These are phyloP conservation scores for Urocitellus parryii DNA, from an alignment of 2,113 vertebrate genomes.

Conservation along the genomic window DNA sequence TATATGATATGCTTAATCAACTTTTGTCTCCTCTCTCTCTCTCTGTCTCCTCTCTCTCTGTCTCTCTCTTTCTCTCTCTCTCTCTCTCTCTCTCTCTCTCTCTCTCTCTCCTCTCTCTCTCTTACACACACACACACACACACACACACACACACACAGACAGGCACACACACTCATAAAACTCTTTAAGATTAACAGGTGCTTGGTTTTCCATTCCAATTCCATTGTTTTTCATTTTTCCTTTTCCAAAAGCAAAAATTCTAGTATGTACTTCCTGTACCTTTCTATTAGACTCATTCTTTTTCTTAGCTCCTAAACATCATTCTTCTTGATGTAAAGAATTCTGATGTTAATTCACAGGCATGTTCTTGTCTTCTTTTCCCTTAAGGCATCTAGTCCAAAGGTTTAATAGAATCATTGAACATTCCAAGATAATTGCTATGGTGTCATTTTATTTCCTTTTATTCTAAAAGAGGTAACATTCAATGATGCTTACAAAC, in stretches of 20 bases:
- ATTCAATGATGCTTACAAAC: slow-evolving; percentile 6
- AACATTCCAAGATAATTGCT: slow-evolving; percentile 24
- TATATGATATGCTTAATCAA: not conserved
- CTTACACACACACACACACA: no score
- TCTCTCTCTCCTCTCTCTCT: no score
- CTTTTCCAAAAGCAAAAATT: not conserved
- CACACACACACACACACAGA: no score
- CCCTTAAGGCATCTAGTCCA: not conserved
- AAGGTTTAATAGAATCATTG: slow-evolving; percentile 9
- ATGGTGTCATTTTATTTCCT: slow-evolving; percentile 12
- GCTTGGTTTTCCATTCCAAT: slow-evolving; percentile 55
- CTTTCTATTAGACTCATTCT: not conserved
- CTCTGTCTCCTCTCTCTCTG: no score
- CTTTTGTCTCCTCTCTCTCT: not conserved
- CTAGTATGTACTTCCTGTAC: not conserved
- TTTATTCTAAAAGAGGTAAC: slow-evolving; percentile 50
- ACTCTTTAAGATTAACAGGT: not conserved
- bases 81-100: no score
- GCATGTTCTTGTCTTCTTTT: not conserved
- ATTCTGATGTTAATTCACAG: not conserved
- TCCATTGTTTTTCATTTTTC: not conserved
- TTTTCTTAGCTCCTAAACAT: not conserved
- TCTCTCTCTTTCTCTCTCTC: no score
- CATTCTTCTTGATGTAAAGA: slow-evolving; percentile 28
- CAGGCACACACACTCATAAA: not conserved